Conservation (phyloP, 2,888 invertebrate species). For the Ophonus ardosiacus region DNA sequence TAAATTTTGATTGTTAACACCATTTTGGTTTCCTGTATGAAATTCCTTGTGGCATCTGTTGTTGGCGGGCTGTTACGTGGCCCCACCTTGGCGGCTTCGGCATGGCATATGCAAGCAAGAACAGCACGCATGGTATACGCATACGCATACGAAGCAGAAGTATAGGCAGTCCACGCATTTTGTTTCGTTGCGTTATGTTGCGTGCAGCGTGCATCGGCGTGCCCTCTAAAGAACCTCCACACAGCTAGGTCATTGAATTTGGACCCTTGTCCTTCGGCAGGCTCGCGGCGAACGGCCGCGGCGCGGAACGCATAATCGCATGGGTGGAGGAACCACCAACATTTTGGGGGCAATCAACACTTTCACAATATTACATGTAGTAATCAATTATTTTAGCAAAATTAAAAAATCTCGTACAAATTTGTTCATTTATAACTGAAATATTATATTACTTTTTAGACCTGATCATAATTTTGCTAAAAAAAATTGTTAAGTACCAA, state of each 20-base stretch:
- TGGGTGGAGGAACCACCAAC: slow-evolving; percentile 60
- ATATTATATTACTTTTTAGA: too few relatives aligned
- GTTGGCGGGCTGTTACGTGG: not conserved
- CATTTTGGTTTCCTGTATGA: not conserved
- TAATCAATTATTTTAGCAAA: too few relatives aligned
- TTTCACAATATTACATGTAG: too few relatives aligned
- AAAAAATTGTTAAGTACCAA: too few relatives aligned
- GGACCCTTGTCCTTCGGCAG: slow-evolving; percentile 76
- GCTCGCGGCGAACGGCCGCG: slow-evolving; percentile 63
- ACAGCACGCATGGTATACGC: slow-evolving; percentile 33
- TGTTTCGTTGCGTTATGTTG: slow-evolving; percentile 60
- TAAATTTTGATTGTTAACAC: too few relatives aligned
- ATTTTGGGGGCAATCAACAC: slow-evolving; percentile 12
- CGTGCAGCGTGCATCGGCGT: slow-evolving; percentile 69
- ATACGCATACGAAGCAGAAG: too few relatives aligned
- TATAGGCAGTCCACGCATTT: too few relatives aligned
- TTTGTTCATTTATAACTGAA: too few relatives aligned
- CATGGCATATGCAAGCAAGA: slow-evolving; percentile 50
- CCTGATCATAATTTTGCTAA: too few relatives aligned
- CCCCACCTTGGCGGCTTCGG: slow-evolving; percentile 49
- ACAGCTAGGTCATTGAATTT: slow-evolving; percentile 76
- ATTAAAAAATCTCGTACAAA: too few relatives aligned
- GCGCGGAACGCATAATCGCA: slow-evolving; percentile 71
- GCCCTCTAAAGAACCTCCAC: slow-evolving; percentile 76
- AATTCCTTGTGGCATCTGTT: not conserved